phyloP scores from a whole-genome alignment of 2,113 vertebrate species.

The Phrynosoma blainvillii region DNA sequence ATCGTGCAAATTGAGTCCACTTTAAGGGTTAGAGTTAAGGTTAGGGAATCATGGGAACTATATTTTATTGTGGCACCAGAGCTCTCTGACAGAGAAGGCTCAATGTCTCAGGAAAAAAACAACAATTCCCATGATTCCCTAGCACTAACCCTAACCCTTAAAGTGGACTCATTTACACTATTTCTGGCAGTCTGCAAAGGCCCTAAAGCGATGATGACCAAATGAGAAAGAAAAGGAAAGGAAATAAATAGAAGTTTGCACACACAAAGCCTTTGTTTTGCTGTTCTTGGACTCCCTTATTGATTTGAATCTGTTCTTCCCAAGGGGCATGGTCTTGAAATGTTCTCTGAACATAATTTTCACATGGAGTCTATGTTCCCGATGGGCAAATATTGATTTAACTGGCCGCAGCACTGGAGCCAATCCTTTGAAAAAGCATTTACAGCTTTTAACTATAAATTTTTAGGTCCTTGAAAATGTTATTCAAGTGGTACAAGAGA shows the following conservation, averaged over 20 bases:
- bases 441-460: conserved; percentile 17
- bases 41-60: no score
- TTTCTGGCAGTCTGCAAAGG: no score
- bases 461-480: neutral
- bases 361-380: neutral
- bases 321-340: neutral
- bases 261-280: neutral
- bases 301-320: neutral
- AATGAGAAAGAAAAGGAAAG: neutral
- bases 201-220: neutral
- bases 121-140: no score
- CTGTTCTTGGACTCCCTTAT: neutral
- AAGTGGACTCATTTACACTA: no score
- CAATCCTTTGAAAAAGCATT: conserved; percentile 8
- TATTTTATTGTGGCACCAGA: no score
- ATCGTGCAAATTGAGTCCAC: no score
- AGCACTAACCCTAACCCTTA: no score
- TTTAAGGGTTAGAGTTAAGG: no score
- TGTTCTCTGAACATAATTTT: conserved; percentile 21
- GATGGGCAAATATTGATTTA: conserved; percentile 23
- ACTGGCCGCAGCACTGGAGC: neutral
- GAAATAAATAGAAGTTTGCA: neutral
- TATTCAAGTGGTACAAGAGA: neutral
- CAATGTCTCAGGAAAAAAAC: no score
- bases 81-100: no score